Conservation (phyloP, 1,140 invertebrate species). For the Drosophila pruinosa region DNA sequence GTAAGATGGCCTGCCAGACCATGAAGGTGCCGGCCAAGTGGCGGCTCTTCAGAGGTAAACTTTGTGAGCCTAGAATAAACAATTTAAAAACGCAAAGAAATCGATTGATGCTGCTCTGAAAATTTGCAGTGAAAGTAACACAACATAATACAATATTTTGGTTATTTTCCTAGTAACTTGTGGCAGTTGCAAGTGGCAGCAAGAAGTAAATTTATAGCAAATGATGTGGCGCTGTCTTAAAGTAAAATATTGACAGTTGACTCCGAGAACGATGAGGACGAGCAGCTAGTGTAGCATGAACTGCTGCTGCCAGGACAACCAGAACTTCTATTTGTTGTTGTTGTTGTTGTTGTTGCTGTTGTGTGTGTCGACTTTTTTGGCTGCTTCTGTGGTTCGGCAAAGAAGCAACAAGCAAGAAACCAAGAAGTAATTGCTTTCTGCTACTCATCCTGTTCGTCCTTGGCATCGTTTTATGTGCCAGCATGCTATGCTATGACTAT, state of each 20-base stretch:
- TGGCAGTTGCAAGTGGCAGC: conserved; percentile 36
- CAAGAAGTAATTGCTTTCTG: conserved; percentile 75
- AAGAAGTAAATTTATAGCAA: conserved; percentile 70
- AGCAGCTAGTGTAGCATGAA: conserved; percentile 69
- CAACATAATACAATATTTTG: not conserved
- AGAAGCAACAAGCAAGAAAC: conserved; percentile 68
- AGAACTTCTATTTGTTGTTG: conserved; percentile 55
- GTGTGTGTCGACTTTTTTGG: conserved; percentile 10
- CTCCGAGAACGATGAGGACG: conserved; percentile 15
- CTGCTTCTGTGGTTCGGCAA: conserved; percentile 1
- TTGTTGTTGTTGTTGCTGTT: conserved; percentile 4
- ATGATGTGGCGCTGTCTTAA: conserved; percentile 73
- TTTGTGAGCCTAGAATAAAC: conserved; percentile 13
- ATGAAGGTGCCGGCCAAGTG: not conserved
- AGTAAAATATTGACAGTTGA: conserved; percentile 78
- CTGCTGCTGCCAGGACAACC: conserved; percentile 59
- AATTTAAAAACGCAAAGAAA: not conserved
- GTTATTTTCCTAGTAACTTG: conserved; percentile 7
- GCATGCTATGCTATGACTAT: conserved; percentile 48
- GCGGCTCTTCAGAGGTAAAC: conserved; percentile 23
- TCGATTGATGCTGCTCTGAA: not conserved
- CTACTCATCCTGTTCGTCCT: conserved; percentile 46
- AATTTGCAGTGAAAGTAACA: conserved; percentile 4
- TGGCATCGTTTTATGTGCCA: conserved; percentile 26
- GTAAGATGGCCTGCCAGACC: conserved; percentile 13